phyloP scores from a whole-genome alignment of 2,888 invertebrate genomes.

The Pandemis heparana region DNA sequence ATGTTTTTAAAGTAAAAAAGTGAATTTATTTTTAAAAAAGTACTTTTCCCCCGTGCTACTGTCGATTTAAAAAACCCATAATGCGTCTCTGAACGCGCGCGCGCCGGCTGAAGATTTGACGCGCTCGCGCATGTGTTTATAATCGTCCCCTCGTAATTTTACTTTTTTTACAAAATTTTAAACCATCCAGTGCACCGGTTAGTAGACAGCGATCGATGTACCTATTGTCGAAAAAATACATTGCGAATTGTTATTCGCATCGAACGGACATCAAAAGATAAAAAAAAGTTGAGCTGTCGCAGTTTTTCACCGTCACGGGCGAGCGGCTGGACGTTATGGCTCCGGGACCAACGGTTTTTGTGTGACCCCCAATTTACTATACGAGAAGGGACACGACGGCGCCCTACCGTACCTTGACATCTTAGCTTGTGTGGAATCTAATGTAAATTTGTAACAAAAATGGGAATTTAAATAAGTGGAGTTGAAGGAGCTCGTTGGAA shows the following conservation, averaged over 20 bases:
- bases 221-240: conserved; percentile 63
- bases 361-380: conserved; percentile 84
- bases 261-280: conserved; percentile 72
- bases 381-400: conserved; percentile 72
- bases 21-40: conserved; percentile 82
- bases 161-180: conserved; percentile 76
- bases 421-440: conserved; percentile 76
- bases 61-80: conserved; percentile 82
- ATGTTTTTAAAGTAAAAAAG: conserved; percentile 80
- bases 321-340: conserved; percentile 82
- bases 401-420: conserved; percentile 74
- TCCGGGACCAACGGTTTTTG: conserved; percentile 83
- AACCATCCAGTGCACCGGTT: conserved; percentile 77
- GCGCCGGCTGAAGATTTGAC: conserved; percentile 85
- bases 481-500: conserved; percentile 61
- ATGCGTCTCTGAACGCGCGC: conserved; percentile 74
- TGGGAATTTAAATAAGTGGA: conserved; percentile 84
- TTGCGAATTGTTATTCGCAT: conserved; percentile 75
- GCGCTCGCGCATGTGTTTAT: conserved; percentile 85
- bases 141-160: conserved; percentile 82
- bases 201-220: conserved; percentile 62
- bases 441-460: conserved; percentile 84
- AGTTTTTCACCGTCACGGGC: conserved; percentile 73
- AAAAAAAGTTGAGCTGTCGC: conserved; percentile 68
- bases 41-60: conserved; percentile 73